Evolutionary conservation across 2,888 invertebrate species (phyloP).

Genomic region (Eupithecia centaureata): DNA sequence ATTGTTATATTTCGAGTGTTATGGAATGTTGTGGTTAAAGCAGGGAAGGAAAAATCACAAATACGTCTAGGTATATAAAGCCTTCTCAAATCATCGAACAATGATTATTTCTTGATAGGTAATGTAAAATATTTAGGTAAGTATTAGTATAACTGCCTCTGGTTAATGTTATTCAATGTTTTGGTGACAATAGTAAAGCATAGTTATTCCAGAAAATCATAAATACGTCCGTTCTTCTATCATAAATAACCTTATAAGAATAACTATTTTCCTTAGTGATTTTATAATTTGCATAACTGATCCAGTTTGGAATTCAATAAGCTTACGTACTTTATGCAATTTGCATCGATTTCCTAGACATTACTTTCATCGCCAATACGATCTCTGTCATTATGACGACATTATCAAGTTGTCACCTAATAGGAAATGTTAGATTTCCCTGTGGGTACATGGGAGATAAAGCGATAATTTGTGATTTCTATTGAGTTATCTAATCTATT

Average conservation of each 20-base stretch:
- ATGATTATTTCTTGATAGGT: too few species aligned
- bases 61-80: too few species aligned
- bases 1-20: neutral
- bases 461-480: neutral
- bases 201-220: too few species aligned
- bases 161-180: too few species aligned
- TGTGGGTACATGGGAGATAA: neutral
- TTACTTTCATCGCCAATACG: conserved; percentile 22
- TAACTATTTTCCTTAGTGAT: neutral
- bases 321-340: conserved; percentile 20
- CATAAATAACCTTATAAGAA: too few species aligned
- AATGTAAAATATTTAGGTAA: too few species aligned
- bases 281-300: neutral
- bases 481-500: neutral
- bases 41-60: neutral
- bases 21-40: neutral
- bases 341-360: conserved; percentile 27
- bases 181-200: too few species aligned
- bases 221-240: too few species aligned
- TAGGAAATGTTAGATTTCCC: conserved; percentile 38
- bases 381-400: conserved; percentile 40
- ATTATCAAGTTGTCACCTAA: conserved; percentile 39
- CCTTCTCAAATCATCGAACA: too few species aligned
- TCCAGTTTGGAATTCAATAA: conserved; percentile 13
- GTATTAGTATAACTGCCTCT: too few species aligned